Evolutionary conservation across 2,797 vertebrate genomes (phyloP).

Genomic region (Xiphorhynchus erythropygius): DNA sequence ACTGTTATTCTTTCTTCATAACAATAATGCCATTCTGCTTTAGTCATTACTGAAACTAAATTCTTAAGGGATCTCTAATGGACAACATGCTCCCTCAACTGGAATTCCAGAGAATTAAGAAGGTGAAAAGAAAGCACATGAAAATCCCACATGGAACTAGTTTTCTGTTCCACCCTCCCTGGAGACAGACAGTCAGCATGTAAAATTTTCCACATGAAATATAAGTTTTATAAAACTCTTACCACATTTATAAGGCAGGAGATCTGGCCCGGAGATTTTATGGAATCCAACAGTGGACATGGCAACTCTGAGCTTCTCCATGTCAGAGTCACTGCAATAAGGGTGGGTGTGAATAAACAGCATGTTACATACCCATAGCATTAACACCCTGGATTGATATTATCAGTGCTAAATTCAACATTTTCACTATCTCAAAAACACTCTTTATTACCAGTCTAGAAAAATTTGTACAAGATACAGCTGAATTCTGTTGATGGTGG

Average conservation of each 20-base stretch:
- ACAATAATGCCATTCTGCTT: constrained; percentile 13
- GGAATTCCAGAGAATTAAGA: not conserved
- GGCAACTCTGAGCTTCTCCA: not conserved
- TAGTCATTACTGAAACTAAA: not conserved
- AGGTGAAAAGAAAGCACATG: not conserved
- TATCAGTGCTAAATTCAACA: not conserved
- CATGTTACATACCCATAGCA: not conserved
- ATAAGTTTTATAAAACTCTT: not conserved
- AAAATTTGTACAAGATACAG: not conserved
- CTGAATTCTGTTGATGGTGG: not conserved
- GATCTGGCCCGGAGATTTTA: not conserved
- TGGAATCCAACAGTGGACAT: not conserved
- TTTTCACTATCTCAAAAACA: not conserved
- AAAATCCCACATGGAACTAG: not conserved
- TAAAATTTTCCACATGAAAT: not conserved
- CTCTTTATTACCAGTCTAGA: not conserved
- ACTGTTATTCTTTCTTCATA: not conserved
- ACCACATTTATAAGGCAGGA: not conserved
- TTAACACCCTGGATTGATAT: not conserved
- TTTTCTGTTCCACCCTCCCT: not conserved
- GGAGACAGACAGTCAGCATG: not conserved
- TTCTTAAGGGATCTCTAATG: not conserved
- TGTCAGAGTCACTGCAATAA: not conserved
- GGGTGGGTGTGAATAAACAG: not conserved
- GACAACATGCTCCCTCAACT: constrained; percentile 13